phyloP scores from a whole-genome alignment of 2,797 vertebrate genomes.

The Carapus acus region DNA sequence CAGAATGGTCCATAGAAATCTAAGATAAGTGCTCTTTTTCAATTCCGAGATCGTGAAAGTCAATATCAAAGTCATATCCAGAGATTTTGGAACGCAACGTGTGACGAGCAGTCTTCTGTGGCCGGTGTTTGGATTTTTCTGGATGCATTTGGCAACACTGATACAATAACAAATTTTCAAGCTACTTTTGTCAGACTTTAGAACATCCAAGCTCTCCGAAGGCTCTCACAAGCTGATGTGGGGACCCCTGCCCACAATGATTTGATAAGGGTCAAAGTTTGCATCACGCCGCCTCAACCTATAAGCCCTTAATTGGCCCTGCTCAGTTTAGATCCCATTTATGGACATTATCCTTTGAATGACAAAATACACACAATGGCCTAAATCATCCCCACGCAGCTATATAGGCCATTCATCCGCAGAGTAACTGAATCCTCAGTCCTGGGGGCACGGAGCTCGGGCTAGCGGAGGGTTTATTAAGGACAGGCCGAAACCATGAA shows the following conservation, averaged over 20 bases:
- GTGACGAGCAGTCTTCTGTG: too few relatives aligned
- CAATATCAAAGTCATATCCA: too few relatives aligned
- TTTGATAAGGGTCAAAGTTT: constrained; percentile 51
- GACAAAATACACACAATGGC: constrained; percentile 59
- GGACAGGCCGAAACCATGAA: constrained; percentile 43
- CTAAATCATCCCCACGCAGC: constrained; percentile 44
- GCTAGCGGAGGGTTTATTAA: constrained; percentile 46
- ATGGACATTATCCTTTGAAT: constrained; percentile 61
- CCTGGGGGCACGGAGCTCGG: constrained; percentile 34
- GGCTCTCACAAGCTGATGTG: constrained; percentile 1
- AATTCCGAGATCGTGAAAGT: too few relatives aligned
- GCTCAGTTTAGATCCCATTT: constrained; percentile 63
- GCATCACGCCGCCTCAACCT: constrained; percentile 41
- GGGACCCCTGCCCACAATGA: constrained; percentile 23
- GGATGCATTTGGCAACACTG: too few relatives aligned
- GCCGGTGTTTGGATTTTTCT: too few relatives aligned
- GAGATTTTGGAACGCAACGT: too few relatives aligned
- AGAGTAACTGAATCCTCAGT: constrained; percentile 45
- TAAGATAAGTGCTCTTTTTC: too few relatives aligned
- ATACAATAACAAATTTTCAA: too few relatives aligned
- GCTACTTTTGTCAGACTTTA: too few relatives aligned
- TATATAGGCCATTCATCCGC: constrained; percentile 48
- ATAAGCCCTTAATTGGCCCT: constrained; percentile 62
- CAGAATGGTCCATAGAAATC: too few relatives aligned
- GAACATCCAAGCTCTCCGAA: constrained; percentile 3